Base-by-base conservation (phyloP, 1,140 invertebrate species). In the Magallana ariakensis region DNA sequence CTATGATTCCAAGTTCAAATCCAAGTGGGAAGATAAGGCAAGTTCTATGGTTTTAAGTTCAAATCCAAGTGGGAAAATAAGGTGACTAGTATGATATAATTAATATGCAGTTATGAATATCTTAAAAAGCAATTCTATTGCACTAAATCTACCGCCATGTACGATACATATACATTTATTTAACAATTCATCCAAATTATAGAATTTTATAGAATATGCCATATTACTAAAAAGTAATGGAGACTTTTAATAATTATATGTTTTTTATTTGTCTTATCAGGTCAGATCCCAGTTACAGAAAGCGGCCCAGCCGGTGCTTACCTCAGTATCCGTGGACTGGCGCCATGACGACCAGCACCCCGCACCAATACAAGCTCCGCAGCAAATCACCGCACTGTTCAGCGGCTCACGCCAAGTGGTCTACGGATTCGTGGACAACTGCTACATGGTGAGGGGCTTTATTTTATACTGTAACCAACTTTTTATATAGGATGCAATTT, bases 371-470 rank as follows among this genome's bases (percentile, higher is more conserved):
- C 93, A 94, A 83, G 94, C 94, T 46, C 94, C 94, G 11, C 86
- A 88, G 26, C 89, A 91, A 60, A 93, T 94, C 56, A 93, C 92
- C n/a, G 91, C 93, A 15, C 87, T 95, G 10, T 95, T 94, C 85
- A 94, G 88, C 90, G 94, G 94, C 0, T 92, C 92, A 9, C 91
- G 94, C 88, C 91, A 92, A 80, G 93, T 94, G 16, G 91, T 94
- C 13, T 94, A 94, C 89, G 94, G 94, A n/a, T 94, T 93, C 91
- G 93, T 94, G 6, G 91, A 90, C 6, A 93, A 95, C 87, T 95
- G 94, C 86, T 92, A 89, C 54, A 92, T 92, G 93, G 94, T 94
- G 33, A 46, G 3, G 2, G 33, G 33, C 33, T 46, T 46, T 46
- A 46, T 46, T 46, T 46, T 46, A 46, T 46, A 46, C 33, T 46